Evolutionary conservation across 2,888 invertebrate species (phyloP).

Genomic region (Lymantria monacha): DNA sequence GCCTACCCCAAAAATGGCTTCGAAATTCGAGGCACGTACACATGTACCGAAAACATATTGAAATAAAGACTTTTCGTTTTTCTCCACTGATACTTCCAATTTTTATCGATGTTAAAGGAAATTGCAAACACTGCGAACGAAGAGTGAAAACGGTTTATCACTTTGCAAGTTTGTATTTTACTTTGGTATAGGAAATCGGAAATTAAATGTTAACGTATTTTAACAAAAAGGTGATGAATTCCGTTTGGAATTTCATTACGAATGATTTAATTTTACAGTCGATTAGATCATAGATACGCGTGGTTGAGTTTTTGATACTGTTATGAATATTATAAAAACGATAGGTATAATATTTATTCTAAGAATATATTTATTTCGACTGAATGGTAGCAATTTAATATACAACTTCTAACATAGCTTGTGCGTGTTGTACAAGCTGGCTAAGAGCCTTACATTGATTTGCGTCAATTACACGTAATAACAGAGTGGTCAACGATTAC

Average conservation of each 20-base stretch:
- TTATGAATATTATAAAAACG: background rate
- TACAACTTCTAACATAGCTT: too few species aligned
- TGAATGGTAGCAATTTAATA: too few species aligned
- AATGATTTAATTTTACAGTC: constrained; percentile 51
- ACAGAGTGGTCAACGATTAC: too few species aligned
- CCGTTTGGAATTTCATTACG: constrained; percentile 46
- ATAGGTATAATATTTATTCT: background rate
- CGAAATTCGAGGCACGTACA: too few species aligned
- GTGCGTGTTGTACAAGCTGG: too few species aligned
- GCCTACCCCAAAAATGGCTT: too few species aligned
- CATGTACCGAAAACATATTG: too few species aligned
- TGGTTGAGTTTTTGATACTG: constrained; percentile 6
- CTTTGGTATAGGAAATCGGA: constrained; percentile 27
- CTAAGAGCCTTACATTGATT: too few species aligned
- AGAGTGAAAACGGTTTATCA: constrained; percentile 20
- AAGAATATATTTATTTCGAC: background rate
- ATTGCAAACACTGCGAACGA: constrained; percentile 25
- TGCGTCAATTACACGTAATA: too few species aligned
- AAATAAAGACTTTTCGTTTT: background rate
- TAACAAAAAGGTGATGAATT: constrained; percentile 54
- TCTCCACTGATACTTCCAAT: constrained; percentile 6
- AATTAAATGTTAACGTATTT: constrained; percentile 47
- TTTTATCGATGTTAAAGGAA: constrained; percentile 19
- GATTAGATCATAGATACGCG: constrained; percentile 37
- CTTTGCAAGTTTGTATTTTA: constrained; percentile 6